Evolutionary conservation across 2,113 vertebrate species (phyloP).

Genomic region (Lota lota): DNA sequence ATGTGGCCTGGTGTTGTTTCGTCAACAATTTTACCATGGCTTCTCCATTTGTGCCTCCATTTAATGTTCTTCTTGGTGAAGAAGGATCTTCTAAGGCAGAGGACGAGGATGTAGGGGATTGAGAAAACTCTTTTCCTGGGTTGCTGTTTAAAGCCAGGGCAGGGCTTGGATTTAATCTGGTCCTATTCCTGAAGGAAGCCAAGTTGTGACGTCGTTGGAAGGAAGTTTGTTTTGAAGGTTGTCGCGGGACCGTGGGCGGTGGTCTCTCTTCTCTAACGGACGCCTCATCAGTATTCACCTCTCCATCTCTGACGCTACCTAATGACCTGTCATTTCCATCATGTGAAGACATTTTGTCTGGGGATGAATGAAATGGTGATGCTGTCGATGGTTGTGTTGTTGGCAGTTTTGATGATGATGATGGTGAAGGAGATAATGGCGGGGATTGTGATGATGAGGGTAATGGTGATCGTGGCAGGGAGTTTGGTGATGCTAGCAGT

Average conservation of each 20-base stretch:
- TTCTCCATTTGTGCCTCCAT: background rate
- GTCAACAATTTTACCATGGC: no score
- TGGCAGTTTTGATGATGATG: background rate
- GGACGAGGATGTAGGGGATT: constrained; percentile 3
- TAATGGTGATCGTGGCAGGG: background rate
- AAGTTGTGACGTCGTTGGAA: background rate
- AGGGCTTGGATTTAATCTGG: background rate
- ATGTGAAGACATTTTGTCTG: constrained; percentile 11
- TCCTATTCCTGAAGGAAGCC: constrained; percentile 33
- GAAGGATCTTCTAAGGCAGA: constrained; percentile 19
- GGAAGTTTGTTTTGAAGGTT: constrained; percentile 4
- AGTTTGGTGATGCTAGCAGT: background rate
- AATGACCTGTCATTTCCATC: constrained; percentile 5
- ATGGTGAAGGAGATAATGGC: background rate
- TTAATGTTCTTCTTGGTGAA: constrained; percentile 1
- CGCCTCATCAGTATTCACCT: no score
- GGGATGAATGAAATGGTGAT: background rate
- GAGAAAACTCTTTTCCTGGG: background rate
- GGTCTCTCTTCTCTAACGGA: background rate
- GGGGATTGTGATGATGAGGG: background rate
- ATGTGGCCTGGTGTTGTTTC: constrained; percentile 16
- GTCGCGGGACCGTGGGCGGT: background rate
- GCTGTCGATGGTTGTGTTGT: background rate
- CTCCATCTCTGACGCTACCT: background rate
- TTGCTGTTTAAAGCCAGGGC: background rate